phyloP scores from a whole-genome alignment of 1,140 invertebrate genomes.

The Pinna nobilis region DNA sequence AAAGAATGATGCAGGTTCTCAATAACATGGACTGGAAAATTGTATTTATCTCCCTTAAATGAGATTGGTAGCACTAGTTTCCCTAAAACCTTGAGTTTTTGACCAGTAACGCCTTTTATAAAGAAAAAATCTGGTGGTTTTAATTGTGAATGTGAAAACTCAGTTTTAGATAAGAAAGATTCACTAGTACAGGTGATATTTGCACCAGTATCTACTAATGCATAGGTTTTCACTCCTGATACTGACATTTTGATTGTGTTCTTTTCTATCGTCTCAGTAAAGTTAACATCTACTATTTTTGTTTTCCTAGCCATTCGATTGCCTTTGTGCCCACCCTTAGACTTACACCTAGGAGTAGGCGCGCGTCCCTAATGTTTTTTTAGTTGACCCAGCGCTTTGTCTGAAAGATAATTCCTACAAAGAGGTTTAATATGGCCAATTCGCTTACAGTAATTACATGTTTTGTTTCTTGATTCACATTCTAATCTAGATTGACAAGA shows the following conservation, averaged over 20 bases:
- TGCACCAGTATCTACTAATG: constrained; percentile 25
- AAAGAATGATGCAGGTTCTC: constrained; percentile 43
- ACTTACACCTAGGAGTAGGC: constrained; percentile 19
- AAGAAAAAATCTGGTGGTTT: not conserved
- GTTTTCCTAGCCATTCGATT: not conserved
- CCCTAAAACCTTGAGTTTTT: constrained; percentile 26
- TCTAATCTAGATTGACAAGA: constrained; percentile 1
- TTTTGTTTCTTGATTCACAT: constrained; percentile 19
- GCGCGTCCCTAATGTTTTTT: constrained; percentile 19
- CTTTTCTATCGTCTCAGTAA: constrained; percentile 1
- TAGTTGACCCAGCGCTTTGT: not conserved
- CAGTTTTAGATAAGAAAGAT: constrained; percentile 20
- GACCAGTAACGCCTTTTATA: constrained; percentile 27
- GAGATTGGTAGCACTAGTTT: constrained; percentile 17
- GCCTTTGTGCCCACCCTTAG: constrained; percentile 32
- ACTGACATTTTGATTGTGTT: not conserved
- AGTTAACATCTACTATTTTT: constrained; percentile 5
- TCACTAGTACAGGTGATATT: constrained; percentile 3
- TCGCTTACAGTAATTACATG: constrained; percentile 7
- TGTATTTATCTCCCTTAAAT: constrained; percentile 1
- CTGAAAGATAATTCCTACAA: not conserved
- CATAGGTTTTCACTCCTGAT: not conserved
- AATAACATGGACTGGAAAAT: constrained; percentile 23
- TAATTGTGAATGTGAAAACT: not conserved
- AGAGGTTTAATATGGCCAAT: constrained; percentile 10